Evolutionary conservation across 2,888 invertebrate species (phyloP), one percentile per base, ranked within the genome.

Genomic region (Oxyteleia sp.): DNA sequence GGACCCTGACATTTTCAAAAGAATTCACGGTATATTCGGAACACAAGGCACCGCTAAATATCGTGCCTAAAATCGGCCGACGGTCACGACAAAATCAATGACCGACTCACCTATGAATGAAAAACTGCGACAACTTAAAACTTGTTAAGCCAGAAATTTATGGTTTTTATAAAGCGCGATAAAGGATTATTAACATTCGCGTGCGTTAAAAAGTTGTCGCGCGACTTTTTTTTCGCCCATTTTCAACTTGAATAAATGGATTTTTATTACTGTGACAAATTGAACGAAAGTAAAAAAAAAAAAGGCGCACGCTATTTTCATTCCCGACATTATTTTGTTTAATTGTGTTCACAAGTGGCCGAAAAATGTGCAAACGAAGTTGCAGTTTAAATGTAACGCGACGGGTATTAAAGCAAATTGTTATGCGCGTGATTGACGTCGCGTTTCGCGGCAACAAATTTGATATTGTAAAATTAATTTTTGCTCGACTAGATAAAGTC

Each of bases 21-120:
- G 61, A 49, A 68, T 59, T 13, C 29, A 51, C 43, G 4, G 16
- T 38, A 38, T 38, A 20, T 38, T 38, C 38, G 10, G 20, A 55
- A 38, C 20, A 57, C 57, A 38, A 35, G 35, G 23, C 32, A 32
- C 13, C 15, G 29, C 55, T 35, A 55, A 51, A 51, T 51, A 26
- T 26, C 23, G 23, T 51, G 23, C 13, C 51, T 26, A 26, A 57
- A 64, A 64, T 75, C 29, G 47, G 53, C 23, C 75, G 45, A 47
- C 75, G 47, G n/a, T 64, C 43, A 53, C 57, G 11, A 55, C 13
- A 16, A 26, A 64, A 63, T 74, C 59, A 59, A 71, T 71, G 59
- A 49, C 29, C 59, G 59, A 49, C 29, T 53, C 0, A 8, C 5
- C 15, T 43, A 26, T 43, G 26, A 61, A 61, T 61, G 43, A 61